phyloP scores from a whole-genome alignment of 2,888 invertebrate genomes.

The Drosophila rubida region DNA sequence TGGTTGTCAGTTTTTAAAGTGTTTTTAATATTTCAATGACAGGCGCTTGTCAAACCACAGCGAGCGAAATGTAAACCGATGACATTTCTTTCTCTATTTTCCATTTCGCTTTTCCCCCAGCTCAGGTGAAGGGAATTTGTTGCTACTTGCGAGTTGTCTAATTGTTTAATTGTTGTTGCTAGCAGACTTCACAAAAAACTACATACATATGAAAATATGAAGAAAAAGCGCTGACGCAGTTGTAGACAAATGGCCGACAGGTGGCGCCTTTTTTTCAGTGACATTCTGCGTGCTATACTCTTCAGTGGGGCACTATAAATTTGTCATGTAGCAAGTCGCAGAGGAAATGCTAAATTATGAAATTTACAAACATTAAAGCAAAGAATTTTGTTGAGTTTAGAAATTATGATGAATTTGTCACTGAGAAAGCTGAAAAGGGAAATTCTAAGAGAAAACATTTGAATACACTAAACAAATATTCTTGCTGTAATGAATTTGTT shows the following conservation, averaged over 20 bases:
- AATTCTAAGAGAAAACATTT: too few relatives aligned
- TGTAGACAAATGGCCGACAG: constrained; percentile 72
- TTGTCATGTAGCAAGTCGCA: neutral
- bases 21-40: constrained; percentile 81
- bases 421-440: too few relatives aligned
- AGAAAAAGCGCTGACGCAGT: constrained; percentile 66
- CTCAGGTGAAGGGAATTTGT: constrained; percentile 59
- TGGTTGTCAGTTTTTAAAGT: constrained; percentile 73
- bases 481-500: too few relatives aligned
- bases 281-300: constrained; percentile 25
- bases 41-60: constrained; percentile 70
- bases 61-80: constrained; percentile 60
- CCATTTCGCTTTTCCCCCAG: neutral
- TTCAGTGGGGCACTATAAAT: neutral
- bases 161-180: constrained; percentile 58
- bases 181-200: neutral
- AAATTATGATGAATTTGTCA: too few relatives aligned
- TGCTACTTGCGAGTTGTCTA: constrained; percentile 41
- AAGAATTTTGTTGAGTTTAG: too few relatives aligned
- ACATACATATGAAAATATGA: neutral
- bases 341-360: neutral
- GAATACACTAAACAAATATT: too few relatives aligned
- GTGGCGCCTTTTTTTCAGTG: constrained; percentile 69
- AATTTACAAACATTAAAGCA: neutral
- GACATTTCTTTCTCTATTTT: constrained; percentile 49